Conservation (phyloP, 1,140 invertebrate species). For the Tetragonula clypearis region DNA sequence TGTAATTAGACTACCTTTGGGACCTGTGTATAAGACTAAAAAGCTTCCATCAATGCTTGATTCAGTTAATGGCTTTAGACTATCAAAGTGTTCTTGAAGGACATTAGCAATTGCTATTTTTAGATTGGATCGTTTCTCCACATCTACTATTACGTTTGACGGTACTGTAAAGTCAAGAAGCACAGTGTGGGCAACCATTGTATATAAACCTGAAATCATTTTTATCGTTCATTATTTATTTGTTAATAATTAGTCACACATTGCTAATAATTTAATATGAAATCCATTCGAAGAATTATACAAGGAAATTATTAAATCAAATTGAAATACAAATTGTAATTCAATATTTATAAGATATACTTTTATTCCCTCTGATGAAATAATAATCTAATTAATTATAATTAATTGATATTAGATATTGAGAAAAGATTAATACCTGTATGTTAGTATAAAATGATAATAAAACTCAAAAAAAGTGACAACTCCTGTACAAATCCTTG, state of each 20-base stretch:
- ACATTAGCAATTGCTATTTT: constrained; percentile 86
- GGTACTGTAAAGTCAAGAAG: constrained; percentile 91
- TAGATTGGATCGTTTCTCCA: constrained; percentile 85
- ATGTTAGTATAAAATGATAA: constrained; percentile 27
- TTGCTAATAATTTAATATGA: background rate
- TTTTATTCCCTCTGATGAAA: background rate
- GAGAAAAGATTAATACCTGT: constrained; percentile 20
- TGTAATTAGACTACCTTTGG: constrained; percentile 86
- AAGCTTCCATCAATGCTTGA: constrained; percentile 85
- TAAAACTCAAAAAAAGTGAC: constrained; percentile 11
- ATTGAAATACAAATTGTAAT: background rate
- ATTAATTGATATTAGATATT: background rate
- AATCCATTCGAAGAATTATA: background rate
- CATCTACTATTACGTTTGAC: constrained; percentile 84
- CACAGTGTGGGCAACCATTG: constrained; percentile 91
- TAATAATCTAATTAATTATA: background rate
- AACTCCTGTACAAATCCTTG: constrained; percentile 28
- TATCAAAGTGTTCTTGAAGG: constrained; percentile 86
- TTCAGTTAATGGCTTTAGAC: constrained; percentile 85
- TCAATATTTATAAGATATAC: background rate
- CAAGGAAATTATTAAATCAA: background rate
- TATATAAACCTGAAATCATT: constrained; percentile 50
- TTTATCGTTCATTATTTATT: background rate
- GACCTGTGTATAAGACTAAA: constrained; percentile 86
- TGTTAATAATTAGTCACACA: background rate